These are phyloP conservation scores for Pristionchus entomophagus DNA, from an alignment of 2,888 invertebrate species.

Conservation along the genomic window DNA sequence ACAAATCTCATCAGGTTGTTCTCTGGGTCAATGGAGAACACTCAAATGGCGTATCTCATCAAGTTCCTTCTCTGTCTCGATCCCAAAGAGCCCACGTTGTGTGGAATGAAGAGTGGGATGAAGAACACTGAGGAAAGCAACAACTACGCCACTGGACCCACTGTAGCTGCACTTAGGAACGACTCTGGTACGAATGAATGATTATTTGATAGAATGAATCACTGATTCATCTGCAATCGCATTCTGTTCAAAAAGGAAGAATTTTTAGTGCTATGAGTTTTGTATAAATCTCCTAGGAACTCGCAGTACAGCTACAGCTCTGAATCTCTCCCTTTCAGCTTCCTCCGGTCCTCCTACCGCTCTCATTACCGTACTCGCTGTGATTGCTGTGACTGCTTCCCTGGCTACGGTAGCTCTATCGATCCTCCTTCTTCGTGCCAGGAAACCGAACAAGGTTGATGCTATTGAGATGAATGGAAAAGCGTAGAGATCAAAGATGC, in stretches of 20 bases:
- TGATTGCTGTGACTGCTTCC: neutral
- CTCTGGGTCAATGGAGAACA: slow-evolving; percentile 49
- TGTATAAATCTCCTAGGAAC: too few species aligned
- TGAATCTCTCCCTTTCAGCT: neutral
- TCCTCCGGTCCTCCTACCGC: neutral
- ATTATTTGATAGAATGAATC: too few species aligned
- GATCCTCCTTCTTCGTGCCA: slow-evolving; percentile 26
- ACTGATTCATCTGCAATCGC: too few species aligned
- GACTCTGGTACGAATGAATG: too few species aligned
- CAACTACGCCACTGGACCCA: neutral
- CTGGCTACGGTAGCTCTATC: slow-evolving; percentile 28
- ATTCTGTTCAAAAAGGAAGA: too few species aligned
- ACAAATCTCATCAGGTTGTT: neutral
- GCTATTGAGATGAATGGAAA: slow-evolving; percentile 30
- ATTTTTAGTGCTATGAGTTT: too few species aligned
- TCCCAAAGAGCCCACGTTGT: slow-evolving; percentile 38
- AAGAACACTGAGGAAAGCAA: neutral
- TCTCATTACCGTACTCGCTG: slow-evolving; percentile 2
- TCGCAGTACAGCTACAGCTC: too few species aligned
- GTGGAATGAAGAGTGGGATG: slow-evolving; percentile 14
- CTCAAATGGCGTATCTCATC: slow-evolving; percentile 46
- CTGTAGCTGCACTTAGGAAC: neutral
- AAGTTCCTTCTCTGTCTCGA: slow-evolving; percentile 46
- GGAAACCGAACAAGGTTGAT: slow-evolving; percentile 14
- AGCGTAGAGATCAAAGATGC: slow-evolving; percentile 16